Evolutionary conservation across 2,797 vertebrate species (phyloP).

Genomic region (Phrynocephalus forsythii): DNA sequence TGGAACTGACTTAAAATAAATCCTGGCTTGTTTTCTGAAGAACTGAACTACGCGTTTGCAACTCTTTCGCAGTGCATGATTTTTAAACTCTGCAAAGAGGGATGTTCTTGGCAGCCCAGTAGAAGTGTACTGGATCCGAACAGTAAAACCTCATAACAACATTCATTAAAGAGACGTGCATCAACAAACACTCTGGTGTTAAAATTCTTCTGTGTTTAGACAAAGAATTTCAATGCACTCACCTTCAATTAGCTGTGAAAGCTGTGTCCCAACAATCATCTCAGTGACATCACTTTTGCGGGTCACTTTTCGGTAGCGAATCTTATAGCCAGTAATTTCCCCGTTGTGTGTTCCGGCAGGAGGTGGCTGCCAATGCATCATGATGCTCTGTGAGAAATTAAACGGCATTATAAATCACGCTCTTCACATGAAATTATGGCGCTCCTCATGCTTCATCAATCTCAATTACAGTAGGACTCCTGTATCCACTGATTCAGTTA

Average conservation of each 20-base stretch:
- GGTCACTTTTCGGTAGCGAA: constrained; percentile 92
- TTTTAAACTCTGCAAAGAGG: too few species aligned
- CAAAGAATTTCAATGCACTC: constrained; percentile 49
- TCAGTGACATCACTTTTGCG: constrained; percentile 92
- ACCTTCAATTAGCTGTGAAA: constrained; percentile 92
- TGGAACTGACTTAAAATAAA: too few species aligned
- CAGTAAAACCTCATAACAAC: too few species aligned
- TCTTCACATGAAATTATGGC: not conserved
- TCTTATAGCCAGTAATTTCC: constrained; percentile 92
- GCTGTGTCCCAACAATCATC: constrained; percentile 87
- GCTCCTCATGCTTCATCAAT: not conserved
- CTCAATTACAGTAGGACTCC: not conserved
- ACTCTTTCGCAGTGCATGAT: too few species aligned
- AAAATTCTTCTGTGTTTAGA: not conserved
- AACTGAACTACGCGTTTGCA: too few species aligned
- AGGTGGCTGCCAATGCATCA: constrained; percentile 95
- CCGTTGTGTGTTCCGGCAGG: constrained; percentile 89
- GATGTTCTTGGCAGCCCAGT: too few species aligned
- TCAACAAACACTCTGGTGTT: not conserved
- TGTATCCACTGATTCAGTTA: too few species aligned
- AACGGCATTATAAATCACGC: constrained; percentile 12
- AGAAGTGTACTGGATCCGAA: too few species aligned
- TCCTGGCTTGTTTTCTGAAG: too few species aligned
- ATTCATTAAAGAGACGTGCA: not conserved
- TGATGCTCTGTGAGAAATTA: constrained; percentile 83